Evolutionary conservation across 1,140 invertebrate species (phyloP).

Genomic region (Wasmannia auropunctata): DNA sequence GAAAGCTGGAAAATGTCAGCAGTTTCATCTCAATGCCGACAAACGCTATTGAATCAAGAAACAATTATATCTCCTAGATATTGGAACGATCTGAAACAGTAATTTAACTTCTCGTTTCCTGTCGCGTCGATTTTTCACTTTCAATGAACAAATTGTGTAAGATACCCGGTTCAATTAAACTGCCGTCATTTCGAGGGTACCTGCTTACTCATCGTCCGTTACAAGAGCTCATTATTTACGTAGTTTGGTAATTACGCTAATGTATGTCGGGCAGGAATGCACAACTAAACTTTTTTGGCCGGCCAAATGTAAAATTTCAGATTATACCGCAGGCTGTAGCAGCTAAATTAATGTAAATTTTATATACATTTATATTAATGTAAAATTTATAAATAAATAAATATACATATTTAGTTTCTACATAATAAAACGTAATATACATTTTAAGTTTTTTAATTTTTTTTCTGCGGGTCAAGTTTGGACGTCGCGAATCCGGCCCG

Average conservation of each 20-base stretch:
- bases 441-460: too few relatives aligned
- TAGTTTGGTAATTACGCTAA: background rate
- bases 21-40: background rate
- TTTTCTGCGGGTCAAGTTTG: too few relatives aligned
- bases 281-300: too few relatives aligned
- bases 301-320: too few relatives aligned
- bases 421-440: too few relatives aligned
- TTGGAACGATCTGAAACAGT: background rate
- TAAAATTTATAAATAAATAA: too few relatives aligned
- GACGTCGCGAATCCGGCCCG: too few relatives aligned
- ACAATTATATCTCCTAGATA: background rate
- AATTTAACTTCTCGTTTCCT: background rate
- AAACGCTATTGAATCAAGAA: background rate
- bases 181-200: background rate
- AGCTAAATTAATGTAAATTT: too few relatives aligned
- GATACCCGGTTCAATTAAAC: background rate
- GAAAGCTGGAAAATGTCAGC: background rate
- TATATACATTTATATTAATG: too few relatives aligned
- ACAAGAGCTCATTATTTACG: background rate
- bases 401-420: too few relatives aligned
- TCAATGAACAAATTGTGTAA: background rate
- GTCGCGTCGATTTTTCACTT: background rate
- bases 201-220: background rate
- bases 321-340: too few relatives aligned
- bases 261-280: too few relatives aligned